These are phyloP conservation scores for Chrysolina haemoptera DNA, from an alignment of 2,888 invertebrate genomes.

Conservation along the genomic window DNA sequence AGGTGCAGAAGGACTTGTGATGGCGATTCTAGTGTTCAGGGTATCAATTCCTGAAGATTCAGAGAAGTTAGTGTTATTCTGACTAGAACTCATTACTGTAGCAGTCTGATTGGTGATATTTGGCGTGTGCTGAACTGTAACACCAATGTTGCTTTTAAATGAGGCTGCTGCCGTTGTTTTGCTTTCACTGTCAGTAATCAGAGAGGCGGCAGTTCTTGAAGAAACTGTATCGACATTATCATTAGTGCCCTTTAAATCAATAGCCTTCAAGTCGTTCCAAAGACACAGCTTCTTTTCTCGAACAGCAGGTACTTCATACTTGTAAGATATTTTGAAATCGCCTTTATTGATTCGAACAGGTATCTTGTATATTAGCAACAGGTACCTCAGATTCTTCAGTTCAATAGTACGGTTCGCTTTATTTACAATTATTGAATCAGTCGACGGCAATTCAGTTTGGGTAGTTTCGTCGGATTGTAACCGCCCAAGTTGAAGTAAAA, in stretches of 20 bases:
- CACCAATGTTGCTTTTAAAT: not conserved
- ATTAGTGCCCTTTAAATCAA: constrained; percentile 18
- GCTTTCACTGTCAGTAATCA: not conserved
- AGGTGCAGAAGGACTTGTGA: not conserved
- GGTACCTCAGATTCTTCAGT: constrained; percentile 30
- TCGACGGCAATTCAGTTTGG: constrained; percentile 27
- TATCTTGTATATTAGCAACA: constrained; percentile 28
- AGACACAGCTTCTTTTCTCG: constrained; percentile 27
- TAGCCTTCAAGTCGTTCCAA: constrained; percentile 35
- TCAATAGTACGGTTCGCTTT: not conserved
- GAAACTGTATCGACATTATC: not conserved
- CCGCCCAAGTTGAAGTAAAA: constrained; percentile 30
- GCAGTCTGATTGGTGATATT: not conserved
- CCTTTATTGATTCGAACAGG: constrained; percentile 28
- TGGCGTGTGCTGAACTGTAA: not conserved
- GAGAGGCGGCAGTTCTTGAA: not conserved
- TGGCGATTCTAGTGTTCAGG: not conserved
- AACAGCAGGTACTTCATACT: not conserved
- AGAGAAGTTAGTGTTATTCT: not conserved
- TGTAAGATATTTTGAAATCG: constrained; percentile 29
- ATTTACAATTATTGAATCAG: constrained; percentile 24
- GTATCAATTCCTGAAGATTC: not conserved
- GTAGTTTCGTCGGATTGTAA: not conserved
- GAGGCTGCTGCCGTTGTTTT: not conserved
- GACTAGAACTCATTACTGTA: not conserved